Evolutionary conservation across 2,888 invertebrate species (phyloP).

Genomic region (Leptothorax acervorum): DNA sequence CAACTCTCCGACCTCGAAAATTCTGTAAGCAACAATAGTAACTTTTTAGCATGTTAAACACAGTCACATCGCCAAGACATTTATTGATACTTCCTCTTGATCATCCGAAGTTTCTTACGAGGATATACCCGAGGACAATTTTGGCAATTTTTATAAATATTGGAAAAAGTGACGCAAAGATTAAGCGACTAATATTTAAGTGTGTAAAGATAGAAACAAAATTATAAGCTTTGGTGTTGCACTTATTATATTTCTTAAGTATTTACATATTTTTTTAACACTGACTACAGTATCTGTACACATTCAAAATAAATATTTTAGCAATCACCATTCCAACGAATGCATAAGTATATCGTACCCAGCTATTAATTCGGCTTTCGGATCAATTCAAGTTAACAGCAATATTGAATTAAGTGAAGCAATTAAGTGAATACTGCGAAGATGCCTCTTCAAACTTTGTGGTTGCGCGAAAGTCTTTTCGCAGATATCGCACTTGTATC

Average conservation of each 20-base stretch:
- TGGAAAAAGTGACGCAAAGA: conserved; percentile 21
- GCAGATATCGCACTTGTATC: conserved; percentile 79
- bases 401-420: too few relatives aligned
- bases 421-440: conserved; percentile 61
- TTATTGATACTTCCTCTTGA: conserved; percentile 36
- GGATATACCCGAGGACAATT: conserved; percentile 1
- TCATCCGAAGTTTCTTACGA: conserved; percentile 15
- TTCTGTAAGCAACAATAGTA: conserved; percentile 66
- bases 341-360: conserved; percentile 4
- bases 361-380: background rate
- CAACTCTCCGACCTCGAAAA: conserved; percentile 9
- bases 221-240: background rate
- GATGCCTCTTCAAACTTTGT: conserved; percentile 71
- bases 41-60: conserved; percentile 57
- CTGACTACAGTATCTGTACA: background rate
- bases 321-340: background rate
- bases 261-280: conserved; percentile 12
- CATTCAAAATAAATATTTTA: background rate
- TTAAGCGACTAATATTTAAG: background rate
- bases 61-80: conserved; percentile 16
- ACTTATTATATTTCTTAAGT: background rate
- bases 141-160: background rate
- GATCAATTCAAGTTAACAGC: background rate
- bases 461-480: conserved; percentile 74
- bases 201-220: conserved; percentile 4